Percentiles rank a stretch among this genome's conserved stretches.
These are phyloP conservation scores for Drosophila heteroneura DNA, from an alignment of 2,888 invertebrate genomes.

Conservation along the genomic window DNA sequence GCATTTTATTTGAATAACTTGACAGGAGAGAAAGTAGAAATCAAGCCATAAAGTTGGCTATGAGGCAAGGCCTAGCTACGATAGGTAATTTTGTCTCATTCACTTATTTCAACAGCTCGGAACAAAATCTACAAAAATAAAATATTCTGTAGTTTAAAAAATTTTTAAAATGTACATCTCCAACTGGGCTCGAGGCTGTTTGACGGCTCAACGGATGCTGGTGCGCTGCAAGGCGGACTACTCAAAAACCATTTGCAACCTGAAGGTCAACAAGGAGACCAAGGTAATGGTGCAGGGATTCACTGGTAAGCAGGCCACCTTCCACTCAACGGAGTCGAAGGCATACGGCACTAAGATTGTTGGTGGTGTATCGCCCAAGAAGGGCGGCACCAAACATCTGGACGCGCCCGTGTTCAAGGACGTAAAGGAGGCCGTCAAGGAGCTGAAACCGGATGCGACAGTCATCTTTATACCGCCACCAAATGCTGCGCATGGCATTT, in stretches of 20 bases:
- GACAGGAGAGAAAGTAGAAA: not conserved
- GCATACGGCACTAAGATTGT: conserved; percentile 98
- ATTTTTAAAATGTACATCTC: conserved; percentile 20
- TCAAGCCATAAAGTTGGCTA: not conserved
- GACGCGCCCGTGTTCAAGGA: conserved; percentile 88
- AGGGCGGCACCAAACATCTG: conserved; percentile 92
- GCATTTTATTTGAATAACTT: not conserved
- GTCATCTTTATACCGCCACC: conserved; percentile 99
- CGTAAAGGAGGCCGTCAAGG: conserved; percentile 91
- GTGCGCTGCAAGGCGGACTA: conserved; percentile 55
- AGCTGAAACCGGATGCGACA: conserved; percentile 94
- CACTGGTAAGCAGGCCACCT: conserved; percentile 98
- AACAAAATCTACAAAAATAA: conserved; percentile 43
- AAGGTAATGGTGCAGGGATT: conserved; percentile 99
- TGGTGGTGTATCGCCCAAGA: conserved; percentile 92
- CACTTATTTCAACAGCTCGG: conserved; percentile 41
- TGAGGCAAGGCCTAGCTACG: not conserved
- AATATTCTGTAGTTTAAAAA: not conserved
- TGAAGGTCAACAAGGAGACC: conserved; percentile 92
- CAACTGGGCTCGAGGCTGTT: conserved; percentile 12
- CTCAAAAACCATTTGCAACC: conserved; percentile 87
- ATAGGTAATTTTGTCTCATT: not conserved
- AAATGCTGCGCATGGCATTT: conserved; percentile 93
- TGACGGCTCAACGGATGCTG: not conserved
- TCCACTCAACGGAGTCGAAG: conserved; percentile 96